These are phyloP conservation scores for Parazoanthus atlanticus DNA, from an alignment of 92 coral and sea anemone genomes.

Conservation along the genomic window DNA sequence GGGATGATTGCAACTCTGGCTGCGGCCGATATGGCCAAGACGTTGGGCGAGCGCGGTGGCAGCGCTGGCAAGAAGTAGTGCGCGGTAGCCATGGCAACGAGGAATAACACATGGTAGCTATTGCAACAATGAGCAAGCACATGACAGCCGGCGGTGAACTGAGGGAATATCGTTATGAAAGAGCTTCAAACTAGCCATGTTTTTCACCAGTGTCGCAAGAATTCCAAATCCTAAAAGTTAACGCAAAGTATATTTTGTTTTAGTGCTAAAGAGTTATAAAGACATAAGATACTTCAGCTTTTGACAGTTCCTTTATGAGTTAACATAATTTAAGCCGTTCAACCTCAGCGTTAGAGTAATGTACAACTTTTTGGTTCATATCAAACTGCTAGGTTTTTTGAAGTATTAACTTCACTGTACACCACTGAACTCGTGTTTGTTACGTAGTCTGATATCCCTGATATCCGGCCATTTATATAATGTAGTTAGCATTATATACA, in stretches of 20 bases:
- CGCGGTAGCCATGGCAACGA: background rate
- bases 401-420: background rate
- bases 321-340: background rate
- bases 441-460: background rate
- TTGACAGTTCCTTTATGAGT: background rate
- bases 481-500: background rate
- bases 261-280: background rate
- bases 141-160: background rate
- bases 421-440: background rate
- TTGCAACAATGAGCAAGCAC: background rate
- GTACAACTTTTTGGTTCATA: background rate
- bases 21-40: constrained; percentile 63
- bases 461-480: background rate
- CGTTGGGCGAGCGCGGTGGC: constrained; percentile 7
- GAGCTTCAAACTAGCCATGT: background rate
- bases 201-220: background rate
- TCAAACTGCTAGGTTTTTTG: background rate
- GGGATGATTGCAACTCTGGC: constrained; percentile 92
- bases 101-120: background rate
- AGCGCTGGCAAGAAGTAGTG: constrained; percentile 28
- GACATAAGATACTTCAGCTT: background rate
- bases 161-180: background rate
- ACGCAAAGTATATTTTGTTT: constrained; percentile 7
- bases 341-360: no score
- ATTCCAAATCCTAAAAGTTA: background rate